Base-by-base conservation (phyloP, 2,888 invertebrate species). In the Boloria selene region DNA sequence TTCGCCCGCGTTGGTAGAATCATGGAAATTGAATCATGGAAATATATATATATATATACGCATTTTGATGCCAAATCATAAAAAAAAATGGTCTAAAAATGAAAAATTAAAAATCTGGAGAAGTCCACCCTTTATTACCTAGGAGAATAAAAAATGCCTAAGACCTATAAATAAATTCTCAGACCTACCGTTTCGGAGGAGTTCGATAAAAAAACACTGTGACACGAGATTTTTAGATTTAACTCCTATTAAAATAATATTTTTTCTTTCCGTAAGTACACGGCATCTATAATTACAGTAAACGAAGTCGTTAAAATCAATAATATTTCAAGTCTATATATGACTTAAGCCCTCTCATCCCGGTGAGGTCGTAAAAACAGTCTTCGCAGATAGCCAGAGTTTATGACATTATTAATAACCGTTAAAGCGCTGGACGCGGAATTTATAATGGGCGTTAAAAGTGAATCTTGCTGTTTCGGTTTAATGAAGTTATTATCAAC, bases 391-490 rank as follows among this genome's bases (percentile, higher is more conserved):
- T 14, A 14, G 3, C 17, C 13, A 17, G 13, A 7, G 4, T 50
- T 59, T 38, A 38, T 38, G 17, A 50, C 26, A 31, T 47, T 10
- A 50, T 38, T 17, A 17, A 10, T 50, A 18, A 13, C 59, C 2
- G 26, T 50, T 59, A 49, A 50, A 59, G 17, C 2, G 47, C 10
- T 16, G 44, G 18, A 42, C 44, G 55, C 18, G 18, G 10, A 59
- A 49, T 50, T 59, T 14, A 38, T 59, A 59, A 59, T 26, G 17
- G 53, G 17, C 38, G n/a, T 50, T 38, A 59, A 50, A 59, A 59
- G 59, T 50, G 59, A 59, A 50, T 59, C 50, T 59, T 62, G 10
- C 31, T 54, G 54, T 55, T 62, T 31, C 45, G 22, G 44, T 61
- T 55, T 61, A 26, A 65, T 61, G 50, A 65, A 18, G 45, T 61